Evolutionary conservation across 2,113 vertebrate genomes (phyloP).

Genomic region (Notothenia coriiceps): DNA sequence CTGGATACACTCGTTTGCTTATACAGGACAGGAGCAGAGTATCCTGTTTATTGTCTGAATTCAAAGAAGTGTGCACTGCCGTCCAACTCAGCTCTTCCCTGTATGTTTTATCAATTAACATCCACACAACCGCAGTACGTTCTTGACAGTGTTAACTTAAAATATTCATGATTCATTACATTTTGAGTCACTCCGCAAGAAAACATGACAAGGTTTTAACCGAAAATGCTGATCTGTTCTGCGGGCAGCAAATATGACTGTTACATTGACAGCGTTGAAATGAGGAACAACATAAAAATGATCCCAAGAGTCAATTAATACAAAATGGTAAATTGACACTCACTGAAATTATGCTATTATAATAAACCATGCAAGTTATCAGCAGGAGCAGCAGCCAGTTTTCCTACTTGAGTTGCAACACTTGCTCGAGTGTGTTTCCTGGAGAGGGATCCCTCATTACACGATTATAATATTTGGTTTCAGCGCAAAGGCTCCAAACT

Average conservation of each 20-base stretch:
- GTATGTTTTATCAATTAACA: slow-evolving; percentile 45
- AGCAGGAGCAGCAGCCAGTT: slow-evolving; percentile 67
- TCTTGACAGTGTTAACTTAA: slow-evolving; percentile 24
- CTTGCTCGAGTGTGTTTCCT: slow-evolving; percentile 61
- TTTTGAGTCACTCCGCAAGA: slow-evolving; percentile 53
- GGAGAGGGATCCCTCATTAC: slow-evolving; percentile 77
- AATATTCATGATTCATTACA: slow-evolving; percentile 60
- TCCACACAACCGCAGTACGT: slow-evolving; percentile 7
- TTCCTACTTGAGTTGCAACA: slow-evolving; percentile 61
- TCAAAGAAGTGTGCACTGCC: slow-evolving; percentile 6
- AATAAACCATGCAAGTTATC: slow-evolving; percentile 72
- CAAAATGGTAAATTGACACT: slow-evolving; percentile 67
- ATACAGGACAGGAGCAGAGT: slow-evolving; percentile 31
- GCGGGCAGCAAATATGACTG: slow-evolving; percentile 60
- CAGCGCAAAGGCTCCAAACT: slow-evolving; percentile 72
- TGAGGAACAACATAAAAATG: slow-evolving; percentile 31
- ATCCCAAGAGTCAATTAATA: slow-evolving; percentile 31
- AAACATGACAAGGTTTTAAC: slow-evolving; percentile 58
- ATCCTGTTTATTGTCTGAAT: slow-evolving; percentile 54
- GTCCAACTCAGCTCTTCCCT: not conserved
- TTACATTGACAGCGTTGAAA: slow-evolving; percentile 39
- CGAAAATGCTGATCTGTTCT: slow-evolving; percentile 58
- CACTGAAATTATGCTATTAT: slow-evolving; percentile 68
- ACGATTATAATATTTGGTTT: slow-evolving; percentile 82
- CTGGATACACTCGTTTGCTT: slow-evolving; percentile 30